Conservation (phyloP, 2,888 invertebrate genomes). For the Cheilosia variabilis region DNA sequence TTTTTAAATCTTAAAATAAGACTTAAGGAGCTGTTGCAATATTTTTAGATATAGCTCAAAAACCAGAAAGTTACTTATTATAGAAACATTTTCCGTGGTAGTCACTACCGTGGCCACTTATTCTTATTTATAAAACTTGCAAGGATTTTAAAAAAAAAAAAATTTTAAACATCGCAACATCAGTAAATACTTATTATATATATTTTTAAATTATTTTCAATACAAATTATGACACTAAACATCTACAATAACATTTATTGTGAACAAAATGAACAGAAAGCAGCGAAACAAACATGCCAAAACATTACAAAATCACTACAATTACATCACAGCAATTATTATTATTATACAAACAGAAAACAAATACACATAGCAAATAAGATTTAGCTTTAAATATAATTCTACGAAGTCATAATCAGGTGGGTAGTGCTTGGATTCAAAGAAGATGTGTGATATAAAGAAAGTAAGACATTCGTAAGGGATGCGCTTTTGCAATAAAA, state of each 20-base stretch:
- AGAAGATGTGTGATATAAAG: slow-evolving; percentile 45
- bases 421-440: slow-evolving; percentile 47
- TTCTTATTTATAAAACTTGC: no score
- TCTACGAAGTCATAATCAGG: slow-evolving; percentile 5
- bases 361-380: slow-evolving; percentile 13
- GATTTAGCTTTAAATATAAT: background rate
- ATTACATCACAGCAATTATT: slow-evolving; percentile 36
- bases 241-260: slow-evolving; percentile 21
- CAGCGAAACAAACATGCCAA: slow-evolving; percentile 52
- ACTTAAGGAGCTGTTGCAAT: no score
- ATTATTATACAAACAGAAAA: background rate
- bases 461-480: slow-evolving; percentile 25
- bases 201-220: slow-evolving; percentile 4
- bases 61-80: no score
- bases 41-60: no score
- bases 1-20: no score
- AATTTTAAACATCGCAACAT: slow-evolving; percentile 38
- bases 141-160: no score
- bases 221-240: slow-evolving; percentile 35
- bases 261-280: slow-evolving; percentile 56
- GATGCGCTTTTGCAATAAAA: slow-evolving; percentile 42
- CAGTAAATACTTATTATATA: slow-evolving; percentile 22
- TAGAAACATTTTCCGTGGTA: no score
- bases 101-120: no score
- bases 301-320: slow-evolving; percentile 40